Base-by-base conservation (phyloP, 2,113 vertebrate genomes). In the Notarius quadriscutis region DNA sequence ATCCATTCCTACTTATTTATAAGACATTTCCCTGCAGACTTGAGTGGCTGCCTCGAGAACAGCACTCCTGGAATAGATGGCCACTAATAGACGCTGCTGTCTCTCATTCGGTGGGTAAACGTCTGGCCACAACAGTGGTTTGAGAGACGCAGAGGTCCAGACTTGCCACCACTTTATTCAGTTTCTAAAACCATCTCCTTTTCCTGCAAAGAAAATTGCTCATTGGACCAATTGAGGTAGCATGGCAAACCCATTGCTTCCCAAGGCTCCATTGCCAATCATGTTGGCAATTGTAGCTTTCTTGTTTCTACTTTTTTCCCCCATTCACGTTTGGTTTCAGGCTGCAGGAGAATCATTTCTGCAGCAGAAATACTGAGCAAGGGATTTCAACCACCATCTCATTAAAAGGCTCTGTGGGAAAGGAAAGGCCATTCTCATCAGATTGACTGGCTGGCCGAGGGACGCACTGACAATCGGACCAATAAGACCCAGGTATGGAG, bases 361-460 rank as follows among this genome's bases (percentile, higher is more conserved):
- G 67, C 60, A 41, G 22, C 77, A 81, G 57, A 90, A 85, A 86
- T 83, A 87, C 89, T 89, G 86, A 91, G 90, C 84, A 63, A 89
- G 88, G 84, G 80, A 89, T 88, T 89, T 89, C 69, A 72, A 58
- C 67, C 65, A 77, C 55, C 51, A 15, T 83, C 84, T 91, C 89
- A 89, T 91, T 91, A 91, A 65, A 57, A 83, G 84, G 48, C 57
- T 85, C 77, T 7, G 83, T 75, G 65, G 57, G 69, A 12, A 67
- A 87, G 78, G 34, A 88, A 72, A 84, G 83, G 77, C 78, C 79
- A 79, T 78, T 85, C 85, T 88, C 83, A 91, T 89, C 89, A 89
- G 14, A 18, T 83, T 53, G 71, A 69, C 79, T n/a, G 51, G 25
- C 85, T 50, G 22, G 65, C 86, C n/a, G 22, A 53, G 50, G 67